These are phyloP conservation scores for Abramis brama DNA, from an alignment of 2,113 vertebrate genomes.

Conservation along the genomic window DNA sequence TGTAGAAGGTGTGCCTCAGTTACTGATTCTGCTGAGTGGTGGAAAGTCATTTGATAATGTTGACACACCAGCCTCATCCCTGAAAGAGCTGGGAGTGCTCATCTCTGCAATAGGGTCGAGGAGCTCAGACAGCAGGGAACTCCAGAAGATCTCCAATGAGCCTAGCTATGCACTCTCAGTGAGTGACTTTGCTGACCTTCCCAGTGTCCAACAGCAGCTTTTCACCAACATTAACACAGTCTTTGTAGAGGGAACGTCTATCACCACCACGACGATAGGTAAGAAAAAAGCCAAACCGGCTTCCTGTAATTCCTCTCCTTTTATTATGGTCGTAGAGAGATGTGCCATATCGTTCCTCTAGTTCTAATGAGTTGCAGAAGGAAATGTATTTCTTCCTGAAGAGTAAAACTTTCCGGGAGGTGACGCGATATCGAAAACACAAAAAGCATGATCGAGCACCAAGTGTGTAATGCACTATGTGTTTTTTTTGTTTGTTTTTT, in stretches of 20 bases:
- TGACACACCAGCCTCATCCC: conserved; percentile 29
- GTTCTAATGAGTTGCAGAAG: neutral
- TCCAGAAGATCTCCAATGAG: conserved; percentile 37
- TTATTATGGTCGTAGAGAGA: neutral
- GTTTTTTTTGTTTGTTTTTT: fast-evolving
- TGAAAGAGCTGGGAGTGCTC: conserved; percentile 45
- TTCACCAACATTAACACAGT: conserved; percentile 24
- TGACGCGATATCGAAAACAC: neutral
- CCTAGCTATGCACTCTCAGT: conserved; percentile 37
- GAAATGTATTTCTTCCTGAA: neutral
- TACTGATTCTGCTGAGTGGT: conserved; percentile 67
- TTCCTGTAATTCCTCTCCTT: neutral
- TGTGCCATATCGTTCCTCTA: neutral
- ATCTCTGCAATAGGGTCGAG: conserved; percentile 82
- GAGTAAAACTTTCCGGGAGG: neutral
- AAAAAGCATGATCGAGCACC: neutral
- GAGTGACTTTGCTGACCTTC: conserved; percentile 39
- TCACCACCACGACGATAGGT: conserved; percentile 22
- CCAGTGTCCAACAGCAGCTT: conserved; percentile 56
- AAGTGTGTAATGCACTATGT: neutral
- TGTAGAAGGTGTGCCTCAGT: conserved; percentile 76
- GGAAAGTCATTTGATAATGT: conserved; percentile 62
- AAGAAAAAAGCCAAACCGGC: neutral
- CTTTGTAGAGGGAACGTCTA: neutral
- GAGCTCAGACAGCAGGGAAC: conserved; percentile 71